Evolutionary conservation across 2,888 invertebrate genomes (phyloP).

Genomic region (Mechanitis messenoides): DNA sequence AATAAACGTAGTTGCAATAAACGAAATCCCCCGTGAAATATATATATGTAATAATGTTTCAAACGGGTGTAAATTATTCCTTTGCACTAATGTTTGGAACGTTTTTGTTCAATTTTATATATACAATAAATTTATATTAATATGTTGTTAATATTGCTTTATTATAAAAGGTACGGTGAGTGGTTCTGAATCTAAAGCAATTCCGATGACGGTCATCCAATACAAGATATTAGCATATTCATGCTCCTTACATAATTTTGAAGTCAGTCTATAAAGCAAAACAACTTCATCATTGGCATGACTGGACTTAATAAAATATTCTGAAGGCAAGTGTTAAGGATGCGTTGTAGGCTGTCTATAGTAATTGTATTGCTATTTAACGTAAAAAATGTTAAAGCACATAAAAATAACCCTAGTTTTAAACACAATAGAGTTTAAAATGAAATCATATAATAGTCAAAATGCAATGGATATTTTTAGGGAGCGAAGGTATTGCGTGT

Average conservation of each 20-base stretch:
- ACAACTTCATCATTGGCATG: slow-evolving; percentile 38
- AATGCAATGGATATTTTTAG: slow-evolving; percentile 41
- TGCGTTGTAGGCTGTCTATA: slow-evolving; percentile 47
- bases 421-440: slow-evolving; percentile 19
- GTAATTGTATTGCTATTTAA: slow-evolving; percentile 35
- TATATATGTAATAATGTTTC: slow-evolving; percentile 22
- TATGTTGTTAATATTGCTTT: slow-evolving; percentile 27
- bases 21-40: slow-evolving; percentile 25
- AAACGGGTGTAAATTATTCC: slow-evolving; percentile 23
- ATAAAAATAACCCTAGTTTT: slow-evolving; percentile 12
- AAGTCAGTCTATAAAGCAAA: slow-evolving; percentile 44
- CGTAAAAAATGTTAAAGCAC: slow-evolving; percentile 10
- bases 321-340: slow-evolving; percentile 50
- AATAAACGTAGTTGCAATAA: slow-evolving; percentile 16
- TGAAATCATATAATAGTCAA: slow-evolving; percentile 23
- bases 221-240: slow-evolving; percentile 48
- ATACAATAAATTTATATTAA: slow-evolving; percentile 6
- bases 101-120: slow-evolving; percentile 22
- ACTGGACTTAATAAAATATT: slow-evolving; percentile 51
- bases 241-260: slow-evolving; percentile 46
- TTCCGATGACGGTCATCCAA: slow-evolving; percentile 28
- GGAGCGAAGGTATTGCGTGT: slow-evolving; percentile 51
- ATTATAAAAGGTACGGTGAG: slow-evolving; percentile 27
- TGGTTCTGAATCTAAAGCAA: slow-evolving; percentile 29
- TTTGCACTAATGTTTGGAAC: slow-evolving; percentile 22